Evolutionary conservation across 2,113 vertebrate species (phyloP).

Genomic region (Petromus typicus): DNA sequence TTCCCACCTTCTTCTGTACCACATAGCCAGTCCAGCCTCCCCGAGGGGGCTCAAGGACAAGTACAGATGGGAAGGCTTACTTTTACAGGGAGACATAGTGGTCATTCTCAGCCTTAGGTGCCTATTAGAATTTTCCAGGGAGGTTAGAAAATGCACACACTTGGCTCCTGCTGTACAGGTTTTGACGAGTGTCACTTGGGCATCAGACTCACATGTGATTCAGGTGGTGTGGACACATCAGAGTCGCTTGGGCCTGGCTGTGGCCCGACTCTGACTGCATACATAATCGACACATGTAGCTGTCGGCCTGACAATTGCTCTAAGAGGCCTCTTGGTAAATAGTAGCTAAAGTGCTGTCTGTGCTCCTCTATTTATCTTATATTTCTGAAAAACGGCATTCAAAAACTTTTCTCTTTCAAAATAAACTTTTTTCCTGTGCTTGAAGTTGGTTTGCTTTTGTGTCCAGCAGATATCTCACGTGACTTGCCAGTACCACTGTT

Average conservation of each 20-base stretch:
- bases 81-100: neutral
- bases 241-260: neutral
- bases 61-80: neutral
- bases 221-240: neutral
- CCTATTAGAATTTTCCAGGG: neutral
- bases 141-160: neutral
- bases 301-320: neutral
- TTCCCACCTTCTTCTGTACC: neutral
- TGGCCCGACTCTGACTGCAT: neutral
- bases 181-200: neutral
- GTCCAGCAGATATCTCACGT: neutral
- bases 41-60: neutral
- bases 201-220: neutral
- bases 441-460: slow-evolving; percentile 5
- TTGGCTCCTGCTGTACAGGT: neutral
- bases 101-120: neutral
- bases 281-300: neutral
- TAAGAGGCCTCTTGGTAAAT: neutral
- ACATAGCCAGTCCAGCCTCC: neutral
- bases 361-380: neutral
- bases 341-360: neutral
- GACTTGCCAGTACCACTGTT: neutral
- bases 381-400: neutral
- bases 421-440: neutral
- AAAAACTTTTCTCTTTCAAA: neutral